Evolutionary conservation across 2,113 vertebrate species (phyloP), one percentile per base, ranked within the genome.

Genomic region (Spilogale gracilis): DNA sequence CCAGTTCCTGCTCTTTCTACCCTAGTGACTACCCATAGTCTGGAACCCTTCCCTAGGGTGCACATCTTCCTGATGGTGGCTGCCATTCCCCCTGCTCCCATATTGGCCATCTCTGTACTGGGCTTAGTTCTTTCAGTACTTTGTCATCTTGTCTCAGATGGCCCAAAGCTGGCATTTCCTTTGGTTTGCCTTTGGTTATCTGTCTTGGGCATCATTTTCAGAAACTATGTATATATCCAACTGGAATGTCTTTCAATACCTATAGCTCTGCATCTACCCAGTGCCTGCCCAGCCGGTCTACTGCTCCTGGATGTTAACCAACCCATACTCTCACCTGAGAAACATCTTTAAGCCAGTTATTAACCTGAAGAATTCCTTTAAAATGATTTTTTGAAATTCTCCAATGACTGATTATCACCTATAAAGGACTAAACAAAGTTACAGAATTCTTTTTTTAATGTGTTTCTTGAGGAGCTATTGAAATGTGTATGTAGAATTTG

Each of bases 341-440:
- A 83, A 83, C 13, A 63, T 48, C 38, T 79, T 58, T 58, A 86
- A 50, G 23, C 30, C 48, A 52, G 13, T 74, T 85, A 80, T 27
- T 54, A 89, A n/a, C 25, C 10, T 9, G 3, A 83, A 67, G 9
- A 94, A 95, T 97, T 79, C 23, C 61, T 80, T 83, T 83, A 80
- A 95, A 73, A 65, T 63, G 20, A 67, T 78, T 82, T 56, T 73
- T 43, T 90, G 38, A 50, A 87, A 84, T 43, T 93, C 17, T 73
- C 14, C 23, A 73, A 17, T 73, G 60, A 94, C 32, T 91, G 45
- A 73, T 92, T 86, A 78, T 60, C 32, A 74, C 11, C 32, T 74
- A 43, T 58, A 93, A 93, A 95, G 43, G 6, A 65, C 18, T 73
- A 73, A 91, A 45, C 6, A 58, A 58, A 43, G 4, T 87, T 94